Evolutionary conservation across 2,888 invertebrate species (phyloP).

Genomic region (Pachymerium ferrugineum): DNA sequence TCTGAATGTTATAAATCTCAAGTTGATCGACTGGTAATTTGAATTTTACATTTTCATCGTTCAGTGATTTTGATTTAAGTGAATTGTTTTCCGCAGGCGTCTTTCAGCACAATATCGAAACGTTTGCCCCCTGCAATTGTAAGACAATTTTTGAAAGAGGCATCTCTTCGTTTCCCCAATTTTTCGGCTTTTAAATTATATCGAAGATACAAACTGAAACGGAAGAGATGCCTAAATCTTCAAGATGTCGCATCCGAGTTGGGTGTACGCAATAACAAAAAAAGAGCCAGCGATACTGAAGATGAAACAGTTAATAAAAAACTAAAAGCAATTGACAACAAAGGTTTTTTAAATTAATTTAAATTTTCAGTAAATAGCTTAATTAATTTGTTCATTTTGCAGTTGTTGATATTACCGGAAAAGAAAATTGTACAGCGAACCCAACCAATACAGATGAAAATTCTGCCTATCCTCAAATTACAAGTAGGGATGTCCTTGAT

Average conservation of each 20-base stretch:
- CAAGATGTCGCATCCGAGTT: background rate
- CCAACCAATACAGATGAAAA: background rate
- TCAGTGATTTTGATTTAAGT: background rate
- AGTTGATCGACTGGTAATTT: background rate
- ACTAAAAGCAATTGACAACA: background rate
- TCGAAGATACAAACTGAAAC: background rate
- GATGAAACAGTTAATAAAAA: background rate
- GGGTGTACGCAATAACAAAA: background rate
- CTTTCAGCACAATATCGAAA: background rate
- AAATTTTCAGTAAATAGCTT: too few relatives aligned
- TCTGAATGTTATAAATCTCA: conserved; percentile 28
- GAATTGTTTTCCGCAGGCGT: background rate
- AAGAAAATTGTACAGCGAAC: background rate
- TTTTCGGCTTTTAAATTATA: background rate
- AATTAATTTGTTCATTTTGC: too few relatives aligned
- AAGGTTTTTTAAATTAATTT: too few relatives aligned
- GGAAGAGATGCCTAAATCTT: background rate
- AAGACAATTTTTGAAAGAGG: background rate
- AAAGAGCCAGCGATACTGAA: background rate
- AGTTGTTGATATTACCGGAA: background rate
- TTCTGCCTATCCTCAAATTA: background rate
- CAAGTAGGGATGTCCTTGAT: background rate
- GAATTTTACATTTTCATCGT: background rate
- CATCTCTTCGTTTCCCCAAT: background rate
- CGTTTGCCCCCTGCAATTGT: background rate